Base-by-base conservation (phyloP, 2,797 vertebrate species). In the Sebastes baramenuke region DNA sequence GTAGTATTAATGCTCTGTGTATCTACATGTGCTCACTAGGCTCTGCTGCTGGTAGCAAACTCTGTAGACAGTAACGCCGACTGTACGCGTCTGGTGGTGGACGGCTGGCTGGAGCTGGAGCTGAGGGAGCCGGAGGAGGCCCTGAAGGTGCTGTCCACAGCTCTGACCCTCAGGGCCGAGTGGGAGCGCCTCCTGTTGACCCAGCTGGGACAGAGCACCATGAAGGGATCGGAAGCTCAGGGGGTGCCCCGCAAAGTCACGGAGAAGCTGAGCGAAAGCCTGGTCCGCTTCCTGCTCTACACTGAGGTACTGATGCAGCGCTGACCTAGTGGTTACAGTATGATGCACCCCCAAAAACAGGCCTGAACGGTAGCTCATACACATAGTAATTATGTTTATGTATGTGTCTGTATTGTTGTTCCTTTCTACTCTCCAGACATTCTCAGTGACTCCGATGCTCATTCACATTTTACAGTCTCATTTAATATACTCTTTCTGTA, bases 51-150 rank as follows among this genome's bases (percentile, higher is more conserved):
- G 67, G 94, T 98, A 3, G 95, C 96, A 1, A 96, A 93, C 25
- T 95, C 95, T 0, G 70, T 99, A 85, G 97, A 99, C 93, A 98
- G 96, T 59, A 98, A 94, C 0, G 96, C 95, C 0, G 97, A 98
- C 92, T 98, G 97, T 7, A 91, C 95, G 0, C 96, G 97, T 4
- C 83, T 99, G 79, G 97, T 99, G 80, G 95, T 96, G 0, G 98
- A 99, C 0, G 89, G 96, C 2, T 99, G 98, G 97, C 88, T 99
- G 91, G 97, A 99, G 84, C 65, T 99, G 67, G 91, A 89, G 67
- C 14, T 99, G 5, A 80, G 65, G 0, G 89, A 94, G 0, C 65
- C 89, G 0, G 95, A 94, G 55, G 90, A 86, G 64, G 95, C 95
- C 46, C 86, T 95, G 29, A 94, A 83, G 75, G 72, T 86, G 3